Percentiles rank a stretch among this genome's conserved stretches.
Conservation (phyloP, 2,888 invertebrate genomes). For the Drosophila aldrichi region DNA sequence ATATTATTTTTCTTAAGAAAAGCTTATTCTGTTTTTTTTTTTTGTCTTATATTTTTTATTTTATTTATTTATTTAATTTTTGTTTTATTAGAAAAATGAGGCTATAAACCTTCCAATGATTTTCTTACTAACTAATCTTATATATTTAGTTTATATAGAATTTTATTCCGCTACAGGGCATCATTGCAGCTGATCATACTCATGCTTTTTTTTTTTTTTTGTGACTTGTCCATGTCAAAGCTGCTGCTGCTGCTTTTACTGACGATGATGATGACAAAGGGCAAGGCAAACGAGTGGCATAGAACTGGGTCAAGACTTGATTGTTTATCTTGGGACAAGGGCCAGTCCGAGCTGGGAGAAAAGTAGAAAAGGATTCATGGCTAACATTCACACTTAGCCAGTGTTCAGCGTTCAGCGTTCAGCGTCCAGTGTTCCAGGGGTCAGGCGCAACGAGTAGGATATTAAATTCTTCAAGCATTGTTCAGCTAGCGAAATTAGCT, state of each 20-base stretch:
- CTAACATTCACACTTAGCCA: slow-evolving; percentile 48
- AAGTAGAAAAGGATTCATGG: slow-evolving; percentile 37
- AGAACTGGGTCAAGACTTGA: slow-evolving; percentile 72
- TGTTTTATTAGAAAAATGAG: no score
- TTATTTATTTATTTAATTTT: no score
- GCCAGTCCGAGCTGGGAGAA: slow-evolving; percentile 6
- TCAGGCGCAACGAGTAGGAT: slow-evolving; percentile 40
- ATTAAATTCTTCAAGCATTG: slow-evolving; percentile 75
- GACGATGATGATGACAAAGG: slow-evolving; percentile 68
- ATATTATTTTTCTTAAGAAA: no score
- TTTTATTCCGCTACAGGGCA: neutral
- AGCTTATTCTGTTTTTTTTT: no score
- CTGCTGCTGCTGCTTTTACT: slow-evolving; percentile 35
- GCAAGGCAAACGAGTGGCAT: slow-evolving; percentile 55
- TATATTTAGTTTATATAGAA: no score
- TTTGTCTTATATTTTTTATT: no score
- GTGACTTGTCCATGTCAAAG: slow-evolving; percentile 42
- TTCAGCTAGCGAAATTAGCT: slow-evolving; percentile 68
- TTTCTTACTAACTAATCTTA: no score
- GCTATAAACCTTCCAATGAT: no score
- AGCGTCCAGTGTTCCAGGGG: slow-evolving; percentile 17
- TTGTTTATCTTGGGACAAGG: slow-evolving; percentile 68
- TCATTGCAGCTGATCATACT: neutral
- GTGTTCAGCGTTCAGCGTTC: slow-evolving; percentile 9
- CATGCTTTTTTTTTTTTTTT: neutral